A percentile compares a stretch with the other conserved stretches of the same genome.
Evolutionary conservation across 2,888 invertebrate species (phyloP).

Genomic region (Atrina japonica): DNA sequence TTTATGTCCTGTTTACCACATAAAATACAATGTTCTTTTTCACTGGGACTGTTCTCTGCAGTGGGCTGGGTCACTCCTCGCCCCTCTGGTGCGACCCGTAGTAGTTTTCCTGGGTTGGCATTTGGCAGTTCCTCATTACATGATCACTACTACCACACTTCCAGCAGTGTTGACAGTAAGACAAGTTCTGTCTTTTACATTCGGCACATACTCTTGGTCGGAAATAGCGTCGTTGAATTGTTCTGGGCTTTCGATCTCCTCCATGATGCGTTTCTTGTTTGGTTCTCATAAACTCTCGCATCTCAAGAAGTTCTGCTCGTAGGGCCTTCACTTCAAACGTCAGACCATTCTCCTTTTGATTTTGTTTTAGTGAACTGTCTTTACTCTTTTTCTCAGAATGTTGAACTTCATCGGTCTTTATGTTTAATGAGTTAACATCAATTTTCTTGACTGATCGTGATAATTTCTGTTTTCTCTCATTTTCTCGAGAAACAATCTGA

Average conservation of each 20-base stretch:
- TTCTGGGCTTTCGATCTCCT: not conserved
- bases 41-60: too few relatives aligned
- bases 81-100: too few relatives aligned
- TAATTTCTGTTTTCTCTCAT: slow-evolving; percentile 4
- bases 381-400: not conserved
- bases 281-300: too few relatives aligned
- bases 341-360: too few relatives aligned
- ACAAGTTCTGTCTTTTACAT: too few relatives aligned
- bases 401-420: not conserved
- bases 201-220: not conserved
- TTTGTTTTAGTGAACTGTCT: too few relatives aligned
- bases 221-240: not conserved
- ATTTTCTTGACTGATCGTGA: slow-evolving; percentile 1
- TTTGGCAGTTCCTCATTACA: slow-evolving; percentile 20
- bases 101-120: not conserved
- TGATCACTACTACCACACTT: slow-evolving; percentile 23
- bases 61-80: too few relatives aligned
- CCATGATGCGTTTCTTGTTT: too few relatives aligned
- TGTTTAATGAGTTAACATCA: not conserved
- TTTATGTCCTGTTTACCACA: too few relatives aligned
- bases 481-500: slow-evolving; percentile 6
- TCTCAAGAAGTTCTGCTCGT: slow-evolving; percentile 2
- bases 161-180: slow-evolving; percentile 31
- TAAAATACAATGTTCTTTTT: too few relatives aligned
- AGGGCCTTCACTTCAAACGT: slow-evolving; percentile 11